These are phyloP conservation scores for Champsocephalus esox DNA, from an alignment of 2,797 vertebrate species.

Conservation along the genomic window DNA sequence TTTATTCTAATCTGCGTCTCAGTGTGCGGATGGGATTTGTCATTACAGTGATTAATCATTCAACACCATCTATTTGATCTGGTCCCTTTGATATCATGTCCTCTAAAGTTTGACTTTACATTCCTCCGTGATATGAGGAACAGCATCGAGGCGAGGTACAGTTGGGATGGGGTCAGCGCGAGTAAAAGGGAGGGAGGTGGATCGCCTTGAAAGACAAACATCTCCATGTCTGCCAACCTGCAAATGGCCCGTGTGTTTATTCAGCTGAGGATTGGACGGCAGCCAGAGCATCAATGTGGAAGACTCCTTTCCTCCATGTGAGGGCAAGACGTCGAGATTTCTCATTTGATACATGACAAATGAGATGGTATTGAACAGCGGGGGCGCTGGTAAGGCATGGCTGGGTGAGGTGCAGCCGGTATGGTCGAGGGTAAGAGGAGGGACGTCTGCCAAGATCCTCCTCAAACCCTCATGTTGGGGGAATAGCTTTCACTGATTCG, in stretches of 20 bases:
- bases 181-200: slow-evolving; percentile 60
- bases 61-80: slow-evolving; percentile 50
- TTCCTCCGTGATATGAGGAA: slow-evolving; percentile 47
- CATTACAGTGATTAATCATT: slow-evolving; percentile 50
- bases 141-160: slow-evolving; percentile 25
- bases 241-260: slow-evolving; percentile 89
- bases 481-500: slow-evolving; percentile 42
- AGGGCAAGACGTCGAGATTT: slow-evolving; percentile 86
- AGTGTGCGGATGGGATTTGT: slow-evolving; percentile 59
- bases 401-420: slow-evolving; percentile 61
- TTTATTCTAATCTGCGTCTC: slow-evolving; percentile 55
- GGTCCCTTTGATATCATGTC: slow-evolving; percentile 46
- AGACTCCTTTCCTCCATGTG: slow-evolving; percentile 81
- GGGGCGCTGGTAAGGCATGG: slow-evolving; percentile 75
- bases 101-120: slow-evolving; percentile 50
- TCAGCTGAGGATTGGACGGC: slow-evolving; percentile 90
- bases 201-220: slow-evolving; percentile 81
- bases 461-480: slow-evolving; percentile 85
- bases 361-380: slow-evolving; percentile 88
- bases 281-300: slow-evolving; percentile 88
- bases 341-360: slow-evolving; percentile 91
- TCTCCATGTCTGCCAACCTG: slow-evolving; percentile 84
- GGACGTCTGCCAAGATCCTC: slow-evolving; percentile 85
- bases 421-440: slow-evolving; percentile 71
- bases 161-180: slow-evolving; percentile 57